Percentiles rank a stretch among this genome's conserved stretches.
These are phyloP conservation scores for Pithys albifrons DNA, from an alignment of 2,113 vertebrate species.

Conservation along the genomic window DNA sequence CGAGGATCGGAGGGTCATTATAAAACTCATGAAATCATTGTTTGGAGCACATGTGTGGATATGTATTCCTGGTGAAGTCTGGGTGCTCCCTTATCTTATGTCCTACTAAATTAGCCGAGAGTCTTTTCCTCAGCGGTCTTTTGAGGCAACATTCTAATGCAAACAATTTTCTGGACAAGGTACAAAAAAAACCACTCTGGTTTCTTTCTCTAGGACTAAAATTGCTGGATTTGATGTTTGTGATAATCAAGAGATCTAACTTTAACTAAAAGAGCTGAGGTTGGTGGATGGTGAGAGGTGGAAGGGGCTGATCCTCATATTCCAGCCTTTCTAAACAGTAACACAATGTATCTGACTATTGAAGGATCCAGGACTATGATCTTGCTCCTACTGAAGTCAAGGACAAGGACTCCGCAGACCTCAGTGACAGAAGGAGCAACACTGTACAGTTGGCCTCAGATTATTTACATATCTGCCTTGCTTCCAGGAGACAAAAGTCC, in stretches of 20 bases:
- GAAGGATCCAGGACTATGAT: neutral
- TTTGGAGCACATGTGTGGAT: too few species aligned
- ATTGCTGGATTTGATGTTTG: neutral
- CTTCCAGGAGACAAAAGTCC: neutral
- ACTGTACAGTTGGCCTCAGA: neutral
- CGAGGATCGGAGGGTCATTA: too few species aligned
- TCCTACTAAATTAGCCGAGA: too few species aligned
- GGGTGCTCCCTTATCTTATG: too few species aligned
- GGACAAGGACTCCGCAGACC: neutral
- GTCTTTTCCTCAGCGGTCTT: too few species aligned
- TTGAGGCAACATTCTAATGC: neutral
- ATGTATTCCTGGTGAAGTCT: too few species aligned
- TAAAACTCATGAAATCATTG: too few species aligned
- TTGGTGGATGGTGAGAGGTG: neutral
- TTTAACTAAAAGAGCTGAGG: neutral
- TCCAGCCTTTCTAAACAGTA: neutral
- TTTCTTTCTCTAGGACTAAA: neutral
- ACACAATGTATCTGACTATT: neutral
- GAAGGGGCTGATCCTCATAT: neutral
- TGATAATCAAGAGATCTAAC: neutral
- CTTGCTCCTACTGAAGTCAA: neutral
- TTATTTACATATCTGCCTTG: neutral
- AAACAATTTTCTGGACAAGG: neutral
- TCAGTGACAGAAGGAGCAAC: neutral
- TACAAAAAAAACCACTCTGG: neutral